phyloP scores from a whole-genome alignment of 2,888 invertebrate genomes.

The Lagria hirta region DNA sequence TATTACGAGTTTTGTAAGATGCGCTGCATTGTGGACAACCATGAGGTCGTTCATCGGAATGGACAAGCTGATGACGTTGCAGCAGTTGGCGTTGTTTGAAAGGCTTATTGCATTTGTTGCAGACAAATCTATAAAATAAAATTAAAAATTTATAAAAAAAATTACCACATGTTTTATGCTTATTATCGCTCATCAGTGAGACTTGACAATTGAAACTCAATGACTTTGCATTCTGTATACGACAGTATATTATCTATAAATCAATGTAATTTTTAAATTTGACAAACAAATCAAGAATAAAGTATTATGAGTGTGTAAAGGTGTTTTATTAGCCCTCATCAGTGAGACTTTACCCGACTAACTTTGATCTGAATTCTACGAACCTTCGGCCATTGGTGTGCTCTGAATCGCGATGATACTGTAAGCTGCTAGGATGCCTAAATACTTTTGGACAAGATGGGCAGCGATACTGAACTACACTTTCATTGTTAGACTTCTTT shows the following conservation, averaged over 20 bases:
- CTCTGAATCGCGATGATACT: conserved; percentile 72
- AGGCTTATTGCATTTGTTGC: conserved; percentile 72
- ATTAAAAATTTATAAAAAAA: conserved; percentile 1
- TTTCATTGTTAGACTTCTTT: conserved; percentile 29
- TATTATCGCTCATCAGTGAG: background rate
- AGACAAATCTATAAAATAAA: conserved; percentile 60
- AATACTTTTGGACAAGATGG: conserved; percentile 57
- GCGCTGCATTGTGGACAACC: conserved; percentile 62
- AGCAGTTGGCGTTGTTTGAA: conserved; percentile 75
- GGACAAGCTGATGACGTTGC: conserved; percentile 75
- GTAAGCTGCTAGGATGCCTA: conserved; percentile 71
- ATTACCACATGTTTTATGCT: too few relatives aligned
- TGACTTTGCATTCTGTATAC: too few relatives aligned
- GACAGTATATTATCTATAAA: too few relatives aligned
- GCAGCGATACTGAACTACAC: conserved; percentile 60
- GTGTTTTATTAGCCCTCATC: too few relatives aligned
- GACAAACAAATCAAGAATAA: too few relatives aligned
- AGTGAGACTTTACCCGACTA: too few relatives aligned
- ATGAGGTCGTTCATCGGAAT: conserved; percentile 69
- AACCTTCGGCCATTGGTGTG: conserved; percentile 38
- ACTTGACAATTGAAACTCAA: too few relatives aligned
- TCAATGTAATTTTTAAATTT: too few relatives aligned
- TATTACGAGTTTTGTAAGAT: conserved; percentile 72
- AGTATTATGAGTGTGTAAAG: too few relatives aligned
- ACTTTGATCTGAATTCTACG: background rate